Conservation (phyloP, 2,113 vertebrate species). For the Poeciliopsis retropinna region DNA sequence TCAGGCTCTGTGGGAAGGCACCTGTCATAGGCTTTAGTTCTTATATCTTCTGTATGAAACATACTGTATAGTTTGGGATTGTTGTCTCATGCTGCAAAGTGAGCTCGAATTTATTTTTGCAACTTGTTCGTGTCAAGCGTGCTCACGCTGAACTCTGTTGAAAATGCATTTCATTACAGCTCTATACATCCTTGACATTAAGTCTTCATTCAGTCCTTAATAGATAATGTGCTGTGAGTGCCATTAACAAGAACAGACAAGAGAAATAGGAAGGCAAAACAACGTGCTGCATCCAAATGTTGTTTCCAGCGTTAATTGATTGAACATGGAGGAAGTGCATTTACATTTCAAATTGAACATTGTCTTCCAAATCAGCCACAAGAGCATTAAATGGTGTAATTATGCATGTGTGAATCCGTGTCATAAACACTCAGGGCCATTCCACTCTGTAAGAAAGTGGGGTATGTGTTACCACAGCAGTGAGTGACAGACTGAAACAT, state of each 20-base stretch:
- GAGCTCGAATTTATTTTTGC: neutral
- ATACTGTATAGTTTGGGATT: neutral
- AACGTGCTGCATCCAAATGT: conserved; percentile 42
- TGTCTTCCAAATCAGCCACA: conserved; percentile 54
- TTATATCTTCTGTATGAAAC: conserved; percentile 1
- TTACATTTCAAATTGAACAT: conserved; percentile 70
- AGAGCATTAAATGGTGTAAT: conserved; percentile 53
- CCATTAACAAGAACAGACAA: conserved; percentile 22
- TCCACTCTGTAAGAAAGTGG: conserved; percentile 24
- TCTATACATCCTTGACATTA: conserved; percentile 15
- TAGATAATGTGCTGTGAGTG: conserved; percentile 26
- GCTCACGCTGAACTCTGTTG: neutral
- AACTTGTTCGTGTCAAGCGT: neutral
- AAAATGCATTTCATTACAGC: conserved; percentile 13
- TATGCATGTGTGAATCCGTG: conserved; percentile 62
- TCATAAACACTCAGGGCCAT: conserved; percentile 35
- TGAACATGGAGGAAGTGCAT: conserved; percentile 52
- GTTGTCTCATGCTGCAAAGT: neutral
- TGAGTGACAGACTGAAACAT: conserved; percentile 44
- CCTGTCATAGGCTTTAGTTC: neutral
- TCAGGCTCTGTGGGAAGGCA: neutral
- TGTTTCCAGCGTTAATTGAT: conserved; percentile 59
- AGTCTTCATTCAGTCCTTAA: conserved; percentile 18
- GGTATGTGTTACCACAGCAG: conserved; percentile 30
- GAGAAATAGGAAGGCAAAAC: conserved; percentile 19